Evolutionary conservation across 2,888 invertebrate genomes (phyloP).

Genomic region (Yponomeuta sedellus): DNA sequence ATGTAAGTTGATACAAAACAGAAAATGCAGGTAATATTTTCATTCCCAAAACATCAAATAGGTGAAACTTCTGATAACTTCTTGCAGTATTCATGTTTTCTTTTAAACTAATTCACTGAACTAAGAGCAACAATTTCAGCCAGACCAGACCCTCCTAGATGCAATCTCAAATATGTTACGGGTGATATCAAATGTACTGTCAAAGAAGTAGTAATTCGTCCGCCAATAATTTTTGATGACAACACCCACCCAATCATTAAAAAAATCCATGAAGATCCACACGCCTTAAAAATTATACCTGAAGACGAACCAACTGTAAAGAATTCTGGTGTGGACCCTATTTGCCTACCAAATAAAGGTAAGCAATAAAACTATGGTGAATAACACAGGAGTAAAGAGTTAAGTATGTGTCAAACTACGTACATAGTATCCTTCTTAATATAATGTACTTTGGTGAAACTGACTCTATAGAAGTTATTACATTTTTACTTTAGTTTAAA

Average conservation of each 20-base stretch:
- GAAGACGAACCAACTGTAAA: background rate
- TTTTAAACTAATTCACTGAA: background rate
- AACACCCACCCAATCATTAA: background rate
- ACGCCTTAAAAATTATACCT: background rate
- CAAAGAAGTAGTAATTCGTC: background rate
- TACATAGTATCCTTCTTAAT: too few relatives aligned
- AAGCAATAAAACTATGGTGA: background rate
- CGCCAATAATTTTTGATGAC: background rate
- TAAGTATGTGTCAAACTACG: too few relatives aligned
- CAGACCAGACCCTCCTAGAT: background rate
- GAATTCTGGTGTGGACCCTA: background rate
- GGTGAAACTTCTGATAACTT: too few relatives aligned
- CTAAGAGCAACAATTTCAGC: background rate
- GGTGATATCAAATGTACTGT: background rate
- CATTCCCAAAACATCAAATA: too few relatives aligned
- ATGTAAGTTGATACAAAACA: background rate
- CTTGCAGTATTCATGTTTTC: background rate
- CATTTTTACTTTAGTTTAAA: too few relatives aligned
- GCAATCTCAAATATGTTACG: background rate
- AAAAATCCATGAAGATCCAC: background rate
- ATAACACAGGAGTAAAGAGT: too few relatives aligned
- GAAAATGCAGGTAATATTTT: too few relatives aligned
- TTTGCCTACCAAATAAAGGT: background rate
- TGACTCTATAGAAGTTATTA: too few relatives aligned
- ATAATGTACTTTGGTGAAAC: too few relatives aligned